Evolutionary conservation across 92 coral and sea anemone genomes (phyloP), one percentile per base, ranked within the genome.

Genomic region (Zoanthus sansibaricus): DNA sequence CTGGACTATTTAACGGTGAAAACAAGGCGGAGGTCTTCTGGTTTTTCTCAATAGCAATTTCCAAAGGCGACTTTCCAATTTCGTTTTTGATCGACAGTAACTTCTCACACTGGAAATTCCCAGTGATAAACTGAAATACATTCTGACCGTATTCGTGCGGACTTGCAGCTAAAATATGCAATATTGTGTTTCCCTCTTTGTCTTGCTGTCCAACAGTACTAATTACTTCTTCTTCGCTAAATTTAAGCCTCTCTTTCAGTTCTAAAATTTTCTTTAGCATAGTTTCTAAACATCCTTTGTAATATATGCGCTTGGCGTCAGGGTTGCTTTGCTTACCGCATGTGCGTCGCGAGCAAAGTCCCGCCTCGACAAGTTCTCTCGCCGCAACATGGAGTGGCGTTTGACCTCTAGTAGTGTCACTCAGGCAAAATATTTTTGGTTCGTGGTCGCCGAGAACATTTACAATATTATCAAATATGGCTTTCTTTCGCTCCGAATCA

Each of bases 351-450:
- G 85, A 80, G 25, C 92, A 86, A 7, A 88, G 83, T 14, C 84
- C 92, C 30, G 88, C 90, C 16, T 86, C 84, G 32, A 90, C 87
- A 1, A 90, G 90, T 17, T 86, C 88, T 25, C 84, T 78, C 1
- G 92, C 92, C 15, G 90, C 90, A n/a, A 86, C 82, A 44, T 90
- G 92, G 21, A 90, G 80, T 6, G 92, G 87, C 0, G 92, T 90
- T 71, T 88, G 87, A 17, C 86, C 87, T 16, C 85, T 45, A 10
- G 61, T 66, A 2, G 72, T 62, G 42, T 90, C 92, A 42, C 86
- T 90, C 16, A 58, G 54, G 44, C 72, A 70, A 56, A 86, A 90
- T 54, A 90, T 87, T 30, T 72, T 90, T 16, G 90, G 90, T 5
- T 90, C 84, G 45, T 82, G 87, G 15, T 73, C 61, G 20, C 90